Evolutionary conservation across 2,888 invertebrate species (phyloP).

Genomic region (Epinotia demarniana): DNA sequence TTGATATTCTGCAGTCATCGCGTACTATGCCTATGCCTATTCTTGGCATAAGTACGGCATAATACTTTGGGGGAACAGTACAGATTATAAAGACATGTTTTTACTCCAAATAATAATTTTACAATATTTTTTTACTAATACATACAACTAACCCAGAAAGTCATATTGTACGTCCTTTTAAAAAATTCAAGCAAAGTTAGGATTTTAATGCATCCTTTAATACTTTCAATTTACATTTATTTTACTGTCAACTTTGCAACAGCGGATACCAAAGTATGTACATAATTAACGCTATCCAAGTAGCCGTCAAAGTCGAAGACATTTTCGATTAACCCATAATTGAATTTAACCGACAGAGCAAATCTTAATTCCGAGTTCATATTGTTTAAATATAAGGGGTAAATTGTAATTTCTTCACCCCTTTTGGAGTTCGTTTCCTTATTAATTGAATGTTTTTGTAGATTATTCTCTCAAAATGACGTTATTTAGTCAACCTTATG

Average conservation of each 20-base stretch:
- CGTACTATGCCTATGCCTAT: background rate
- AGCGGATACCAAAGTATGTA: background rate
- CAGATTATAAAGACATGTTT: background rate
- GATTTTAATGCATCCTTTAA: background rate
- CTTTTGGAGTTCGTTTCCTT: background rate
- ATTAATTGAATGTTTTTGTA: conserved; percentile 13
- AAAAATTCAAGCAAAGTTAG: too few relatives aligned
- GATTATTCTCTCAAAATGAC: conserved; percentile 8
- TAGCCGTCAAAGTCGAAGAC: conserved; percentile 45
- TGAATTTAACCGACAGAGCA: conserved; percentile 44
- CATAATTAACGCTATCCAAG: conserved; percentile 4
- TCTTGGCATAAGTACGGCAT: background rate
- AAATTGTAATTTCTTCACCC: conserved; percentile 16
- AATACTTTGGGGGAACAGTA: background rate
- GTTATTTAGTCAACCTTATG: background rate
- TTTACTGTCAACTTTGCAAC: background rate
- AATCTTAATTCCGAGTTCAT: conserved; percentile 31
- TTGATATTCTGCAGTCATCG: background rate
- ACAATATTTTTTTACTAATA: too few relatives aligned
- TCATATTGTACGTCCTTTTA: too few relatives aligned
- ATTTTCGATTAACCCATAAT: conserved; percentile 49
- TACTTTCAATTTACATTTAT: background rate
- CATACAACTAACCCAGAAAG: too few relatives aligned
- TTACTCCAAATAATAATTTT: too few relatives aligned
- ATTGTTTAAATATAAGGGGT: conserved; percentile 24